Evolutionary conservation across 1,140 invertebrate genomes (phyloP).

Genomic region (Brachionus manjavacas): DNA sequence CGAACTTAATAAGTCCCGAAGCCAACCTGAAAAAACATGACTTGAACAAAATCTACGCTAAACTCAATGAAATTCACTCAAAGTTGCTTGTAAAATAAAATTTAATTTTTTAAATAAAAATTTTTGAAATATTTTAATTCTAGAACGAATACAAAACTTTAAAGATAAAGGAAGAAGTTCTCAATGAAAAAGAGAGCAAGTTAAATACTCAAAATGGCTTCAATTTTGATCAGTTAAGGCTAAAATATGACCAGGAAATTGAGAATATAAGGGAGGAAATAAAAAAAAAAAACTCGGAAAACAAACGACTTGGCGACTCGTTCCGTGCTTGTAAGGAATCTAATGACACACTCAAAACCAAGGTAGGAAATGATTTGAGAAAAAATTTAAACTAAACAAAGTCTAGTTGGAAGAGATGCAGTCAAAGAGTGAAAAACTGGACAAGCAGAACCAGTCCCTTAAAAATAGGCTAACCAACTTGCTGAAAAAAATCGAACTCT

Average conservation of each 20-base stretch:
- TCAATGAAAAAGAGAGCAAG: background rate
- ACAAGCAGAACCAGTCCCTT: constrained; percentile 51
- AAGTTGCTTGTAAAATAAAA: constrained; percentile 1
- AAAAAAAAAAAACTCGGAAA: constrained; percentile 3
- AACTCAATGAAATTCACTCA: constrained; percentile 13
- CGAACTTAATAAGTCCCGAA: background rate
- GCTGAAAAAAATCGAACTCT: constrained; percentile 47
- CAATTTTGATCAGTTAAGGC: background rate
- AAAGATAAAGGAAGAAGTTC: background rate
- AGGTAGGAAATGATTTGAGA: background rate
- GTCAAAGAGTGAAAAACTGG: constrained; percentile 50
- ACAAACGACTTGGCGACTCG: background rate
- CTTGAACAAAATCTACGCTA: background rate
- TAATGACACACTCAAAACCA: background rate
- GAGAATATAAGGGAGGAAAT: background rate
- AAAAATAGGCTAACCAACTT: constrained; percentile 53
- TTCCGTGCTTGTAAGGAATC: background rate
- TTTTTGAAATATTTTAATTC: background rate
- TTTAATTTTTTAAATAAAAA: background rate
- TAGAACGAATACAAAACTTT: constrained; percentile 7
- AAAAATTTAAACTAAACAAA: background rate
- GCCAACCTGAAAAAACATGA: background rate
- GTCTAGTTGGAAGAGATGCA: constrained; percentile 48
- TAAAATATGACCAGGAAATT: constrained; percentile 19
- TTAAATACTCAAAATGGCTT: background rate